Conservation (phyloP, 37 sponge, comb jelly and placozoan species). For the Beroe forskalii region DNA sequence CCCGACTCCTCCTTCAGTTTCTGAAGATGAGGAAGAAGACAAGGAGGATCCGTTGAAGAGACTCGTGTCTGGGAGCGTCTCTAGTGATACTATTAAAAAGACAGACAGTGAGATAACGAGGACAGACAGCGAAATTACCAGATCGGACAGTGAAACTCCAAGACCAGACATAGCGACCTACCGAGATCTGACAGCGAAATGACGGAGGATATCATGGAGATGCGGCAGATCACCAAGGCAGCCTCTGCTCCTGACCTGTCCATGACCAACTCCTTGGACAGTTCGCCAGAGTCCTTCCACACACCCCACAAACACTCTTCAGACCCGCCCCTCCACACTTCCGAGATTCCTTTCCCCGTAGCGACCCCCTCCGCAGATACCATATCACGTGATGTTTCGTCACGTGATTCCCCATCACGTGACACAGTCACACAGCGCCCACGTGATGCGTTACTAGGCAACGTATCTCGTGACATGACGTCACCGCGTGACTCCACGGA, state of each 20-base stretch:
- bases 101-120: neutral
- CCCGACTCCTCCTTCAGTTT: neutral
- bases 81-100: neutral
- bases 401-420: neutral
- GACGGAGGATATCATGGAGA: neutral
- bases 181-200: no score
- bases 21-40: neutral
- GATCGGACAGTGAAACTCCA: no score
- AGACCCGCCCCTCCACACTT: neutral
- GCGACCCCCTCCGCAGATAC: neutral
- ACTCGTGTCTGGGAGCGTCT: neutral
- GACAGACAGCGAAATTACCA: no score
- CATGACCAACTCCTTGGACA: neutral
- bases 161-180: no score
- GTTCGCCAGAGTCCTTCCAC: neutral
- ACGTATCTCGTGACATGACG: neutral
- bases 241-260: neutral
- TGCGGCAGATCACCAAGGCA: neutral
- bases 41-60: neutral
- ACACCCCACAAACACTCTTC: neutral
- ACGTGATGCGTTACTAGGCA: neutral
- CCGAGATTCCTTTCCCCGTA: neutral
- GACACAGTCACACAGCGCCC: no score
- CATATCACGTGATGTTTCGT: neutral
- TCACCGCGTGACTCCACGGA: neutral